phyloP scores from a whole-genome alignment of 2,888 invertebrate species.

The Sinelater perroti region DNA sequence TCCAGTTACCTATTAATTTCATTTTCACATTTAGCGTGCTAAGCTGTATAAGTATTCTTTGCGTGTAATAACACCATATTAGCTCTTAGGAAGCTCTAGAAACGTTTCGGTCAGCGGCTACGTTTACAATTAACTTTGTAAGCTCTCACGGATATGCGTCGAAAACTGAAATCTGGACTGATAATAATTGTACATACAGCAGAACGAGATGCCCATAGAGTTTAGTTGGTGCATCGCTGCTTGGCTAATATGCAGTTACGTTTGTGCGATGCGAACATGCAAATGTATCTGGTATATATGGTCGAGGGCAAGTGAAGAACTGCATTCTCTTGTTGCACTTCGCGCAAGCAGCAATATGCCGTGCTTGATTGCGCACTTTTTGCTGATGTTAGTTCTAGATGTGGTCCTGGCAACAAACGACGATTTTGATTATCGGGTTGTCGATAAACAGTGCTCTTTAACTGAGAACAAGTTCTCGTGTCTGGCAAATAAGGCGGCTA shows the following conservation, averaged over 20 bases:
- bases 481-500: conserved; percentile 53
- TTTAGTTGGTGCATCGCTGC: background rate
- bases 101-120: conserved; percentile 40
- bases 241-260: conserved; percentile 5
- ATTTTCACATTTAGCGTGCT: conserved; percentile 7
- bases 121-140: conserved; percentile 38
- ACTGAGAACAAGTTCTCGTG: conserved; percentile 47
- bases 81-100: background rate
- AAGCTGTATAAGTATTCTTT: background rate
- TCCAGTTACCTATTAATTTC: conserved; percentile 2
- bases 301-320: background rate
- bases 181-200: background rate
- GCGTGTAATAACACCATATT: conserved; percentile 2
- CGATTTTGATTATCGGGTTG: conserved; percentile 38
- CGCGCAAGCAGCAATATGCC: background rate
- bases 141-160: conserved; percentile 32
- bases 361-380: background rate
- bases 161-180: conserved; percentile 6
- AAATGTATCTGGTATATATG: conserved; percentile 8
- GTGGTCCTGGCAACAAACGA: conserved; percentile 19
- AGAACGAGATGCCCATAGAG: background rate
- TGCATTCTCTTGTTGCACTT: conserved; percentile 9
- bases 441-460: conserved; percentile 46
- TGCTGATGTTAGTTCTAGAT: background rate
- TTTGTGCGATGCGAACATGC: conserved; percentile 4